Conservation (phyloP, 1,140 invertebrate genomes). For the Drosophila lini region DNA sequence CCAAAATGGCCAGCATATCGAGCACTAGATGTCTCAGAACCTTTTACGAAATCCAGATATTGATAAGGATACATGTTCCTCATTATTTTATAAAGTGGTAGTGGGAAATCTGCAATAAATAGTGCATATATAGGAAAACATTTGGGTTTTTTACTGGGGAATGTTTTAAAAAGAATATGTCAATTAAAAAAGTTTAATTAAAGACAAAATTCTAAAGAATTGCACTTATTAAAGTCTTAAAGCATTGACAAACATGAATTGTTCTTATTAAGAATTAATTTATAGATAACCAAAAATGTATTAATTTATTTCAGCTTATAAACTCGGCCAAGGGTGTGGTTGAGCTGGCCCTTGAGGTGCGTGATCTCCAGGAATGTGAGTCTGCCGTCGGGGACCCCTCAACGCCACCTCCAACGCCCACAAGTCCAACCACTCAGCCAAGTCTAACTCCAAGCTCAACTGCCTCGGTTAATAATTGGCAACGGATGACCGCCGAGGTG, state of each 20-base stretch:
- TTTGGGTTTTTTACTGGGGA: background rate
- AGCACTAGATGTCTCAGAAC: background rate
- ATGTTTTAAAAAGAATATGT: background rate
- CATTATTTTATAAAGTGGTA: background rate
- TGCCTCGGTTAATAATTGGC: conserved; percentile 62
- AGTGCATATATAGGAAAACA: no score
- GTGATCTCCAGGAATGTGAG: conserved; percentile 58
- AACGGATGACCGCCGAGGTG: conserved; percentile 69
- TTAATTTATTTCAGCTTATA: conserved; percentile 46
- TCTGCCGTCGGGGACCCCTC: background rate
- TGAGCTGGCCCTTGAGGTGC: conserved; percentile 72
- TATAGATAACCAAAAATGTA: no score
- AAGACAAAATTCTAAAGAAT: no score
- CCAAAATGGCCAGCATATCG: conserved; percentile 25
- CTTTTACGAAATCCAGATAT: conserved; percentile 22
- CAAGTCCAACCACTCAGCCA: background rate
- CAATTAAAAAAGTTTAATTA: background rate
- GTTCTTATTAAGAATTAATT: no score
- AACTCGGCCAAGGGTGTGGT: conserved; percentile 76
- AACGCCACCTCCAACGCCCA: conserved; percentile 1
- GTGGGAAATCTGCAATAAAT: background rate
- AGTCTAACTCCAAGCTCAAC: background rate
- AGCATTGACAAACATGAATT: no score
- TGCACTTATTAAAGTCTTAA: no score
- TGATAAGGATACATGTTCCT: conserved; percentile 4